Evolutionary conservation across 2,888 invertebrate species (phyloP).

Genomic region (Eretmocerus hayati): DNA sequence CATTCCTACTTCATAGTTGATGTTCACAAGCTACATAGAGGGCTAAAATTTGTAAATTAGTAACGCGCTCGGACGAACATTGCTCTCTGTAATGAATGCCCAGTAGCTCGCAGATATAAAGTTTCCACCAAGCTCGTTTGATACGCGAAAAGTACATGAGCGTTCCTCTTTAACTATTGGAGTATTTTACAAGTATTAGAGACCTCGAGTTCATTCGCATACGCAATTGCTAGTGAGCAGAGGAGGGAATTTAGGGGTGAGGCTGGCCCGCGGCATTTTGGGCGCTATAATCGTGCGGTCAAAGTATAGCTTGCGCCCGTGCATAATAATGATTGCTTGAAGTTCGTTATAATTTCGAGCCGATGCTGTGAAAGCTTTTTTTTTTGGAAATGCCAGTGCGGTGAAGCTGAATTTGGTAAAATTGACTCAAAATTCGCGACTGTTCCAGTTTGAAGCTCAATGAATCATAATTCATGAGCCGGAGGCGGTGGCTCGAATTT

Average conservation of each 20-base stretch:
- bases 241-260: too few species aligned
- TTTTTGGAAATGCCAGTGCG: too few species aligned
- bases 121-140: too few species aligned
- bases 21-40: neutral
- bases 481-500: too few species aligned
- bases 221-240: too few species aligned
- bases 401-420: too few species aligned
- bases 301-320: neutral
- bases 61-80: slow-evolving; percentile 14
- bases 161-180: neutral
- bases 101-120: neutral
- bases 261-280: neutral
- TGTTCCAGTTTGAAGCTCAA: too few species aligned
- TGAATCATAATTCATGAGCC: too few species aligned
- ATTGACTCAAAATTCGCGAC: neutral
- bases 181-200: slow-evolving; percentile 13
- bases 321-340: slow-evolving; percentile 7
- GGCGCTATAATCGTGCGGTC: neutral
- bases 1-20: neutral
- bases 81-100: neutral
- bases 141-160: slow-evolving; percentile 8
- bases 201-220: neutral
- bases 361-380: too few species aligned
- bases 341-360: neutral
- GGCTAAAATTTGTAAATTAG: slow-evolving; percentile 14